Conservation (phyloP, 2,113 vertebrate species). For the Epinephelus lanceolatus region DNA sequence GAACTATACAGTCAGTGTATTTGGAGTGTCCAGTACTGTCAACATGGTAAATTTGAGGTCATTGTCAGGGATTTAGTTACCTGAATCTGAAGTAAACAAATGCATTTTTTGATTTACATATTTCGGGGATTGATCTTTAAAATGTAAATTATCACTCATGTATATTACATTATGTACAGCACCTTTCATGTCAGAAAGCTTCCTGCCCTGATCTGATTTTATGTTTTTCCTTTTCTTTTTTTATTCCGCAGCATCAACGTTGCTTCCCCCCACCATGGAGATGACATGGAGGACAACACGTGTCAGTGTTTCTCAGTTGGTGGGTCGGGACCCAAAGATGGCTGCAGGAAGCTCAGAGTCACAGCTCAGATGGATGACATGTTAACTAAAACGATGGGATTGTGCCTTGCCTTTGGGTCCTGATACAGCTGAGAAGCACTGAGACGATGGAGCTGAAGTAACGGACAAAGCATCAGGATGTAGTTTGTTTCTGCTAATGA, state of each 20-base stretch:
- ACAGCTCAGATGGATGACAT: background rate
- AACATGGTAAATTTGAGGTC: too few relatives aligned
- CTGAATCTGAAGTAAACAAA: too few relatives aligned
- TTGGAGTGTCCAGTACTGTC: too few relatives aligned
- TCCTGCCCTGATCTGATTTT: background rate
- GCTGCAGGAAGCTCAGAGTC: background rate
- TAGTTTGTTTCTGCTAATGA: slow-evolving; percentile 12
- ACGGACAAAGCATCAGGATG: background rate
- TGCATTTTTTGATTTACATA: too few relatives aligned
- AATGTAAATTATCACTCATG: too few relatives aligned
- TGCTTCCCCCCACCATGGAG: slow-evolving; percentile 8
- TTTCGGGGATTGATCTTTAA: too few relatives aligned
- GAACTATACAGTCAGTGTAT: too few relatives aligned
- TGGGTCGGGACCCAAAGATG: slow-evolving; percentile 38
- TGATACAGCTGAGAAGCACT: slow-evolving; percentile 50
- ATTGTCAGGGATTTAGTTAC: too few relatives aligned
- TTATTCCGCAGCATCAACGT: background rate
- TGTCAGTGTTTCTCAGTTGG: slow-evolving; percentile 58
- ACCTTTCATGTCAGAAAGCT: too few relatives aligned
- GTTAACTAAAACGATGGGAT: background rate
- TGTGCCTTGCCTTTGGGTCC: slow-evolving; percentile 46
- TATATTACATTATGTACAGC: too few relatives aligned
- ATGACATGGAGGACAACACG: background rate
- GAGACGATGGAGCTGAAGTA: accelerated
- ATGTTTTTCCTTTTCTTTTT: background rate